Conservation (phyloP, 1,140 invertebrate genomes). For the Listronotus bonariensis region DNA sequence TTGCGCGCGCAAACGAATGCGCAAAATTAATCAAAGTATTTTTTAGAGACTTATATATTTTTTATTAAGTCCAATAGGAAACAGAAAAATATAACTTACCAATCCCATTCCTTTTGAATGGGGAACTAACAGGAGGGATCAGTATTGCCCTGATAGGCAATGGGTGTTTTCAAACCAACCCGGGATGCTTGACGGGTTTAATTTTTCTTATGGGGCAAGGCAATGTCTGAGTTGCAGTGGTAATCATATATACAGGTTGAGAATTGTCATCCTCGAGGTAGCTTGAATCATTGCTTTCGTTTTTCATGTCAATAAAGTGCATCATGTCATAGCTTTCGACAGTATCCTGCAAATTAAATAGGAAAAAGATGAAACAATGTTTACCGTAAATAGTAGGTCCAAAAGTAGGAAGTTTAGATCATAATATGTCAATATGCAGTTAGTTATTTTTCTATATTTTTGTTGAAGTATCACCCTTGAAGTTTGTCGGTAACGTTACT, state of each 20-base stretch:
- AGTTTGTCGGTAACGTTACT: too few species aligned
- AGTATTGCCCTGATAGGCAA: constrained; percentile 78
- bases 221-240: constrained; percentile 62
- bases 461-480: too few species aligned
- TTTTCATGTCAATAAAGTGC: constrained; percentile 51
- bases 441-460: neutral
- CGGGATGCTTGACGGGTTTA: constrained; percentile 76
- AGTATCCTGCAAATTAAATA: constrained; percentile 39
- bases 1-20: too few species aligned
- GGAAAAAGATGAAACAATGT: neutral
- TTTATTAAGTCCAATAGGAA: too few species aligned
- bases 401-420: too few species aligned
- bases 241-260: constrained; percentile 59
- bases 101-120: constrained; percentile 81
- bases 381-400: too few species aligned
- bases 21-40: too few species aligned
- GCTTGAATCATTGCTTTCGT: constrained; percentile 54
- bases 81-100: too few species aligned
- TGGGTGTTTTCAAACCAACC: constrained; percentile 77
- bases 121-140: constrained; percentile 79
- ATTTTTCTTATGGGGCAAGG: constrained; percentile 67
- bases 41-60: too few species aligned
- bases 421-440: too few species aligned
- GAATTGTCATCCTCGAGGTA: constrained; percentile 51
- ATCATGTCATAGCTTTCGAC: constrained; percentile 54